Percentiles rank a stretch among this genome's conserved stretches.
phyloP scores from a whole-genome alignment of 1,140 invertebrate species.

The Zeugodacus cucurbitae region DNA sequence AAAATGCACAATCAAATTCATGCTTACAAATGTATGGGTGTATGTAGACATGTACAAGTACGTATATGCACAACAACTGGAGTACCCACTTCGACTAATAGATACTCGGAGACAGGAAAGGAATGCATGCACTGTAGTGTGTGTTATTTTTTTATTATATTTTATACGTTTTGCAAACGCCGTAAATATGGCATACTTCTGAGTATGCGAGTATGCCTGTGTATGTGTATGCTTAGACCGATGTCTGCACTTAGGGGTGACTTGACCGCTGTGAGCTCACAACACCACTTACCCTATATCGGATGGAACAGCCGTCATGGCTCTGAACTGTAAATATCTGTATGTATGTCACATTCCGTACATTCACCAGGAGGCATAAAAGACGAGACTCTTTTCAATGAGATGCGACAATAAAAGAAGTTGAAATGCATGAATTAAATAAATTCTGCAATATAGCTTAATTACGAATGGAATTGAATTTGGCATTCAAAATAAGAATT shows the following conservation, averaged over 20 bases:
- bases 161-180: neutral
- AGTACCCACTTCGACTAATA: neutral
- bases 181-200: no score
- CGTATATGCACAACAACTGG: neutral
- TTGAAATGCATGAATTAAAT: neutral
- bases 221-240: neutral
- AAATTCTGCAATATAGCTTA: no score
- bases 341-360: slow-evolving; percentile 16
- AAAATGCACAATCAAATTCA: neutral
- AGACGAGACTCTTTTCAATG: slow-evolving; percentile 16
- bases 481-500: no score
- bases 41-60: neutral
- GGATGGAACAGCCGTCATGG: neutral
- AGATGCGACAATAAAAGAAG: neutral
- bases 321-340: slow-evolving; percentile 18
- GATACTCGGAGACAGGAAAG: neutral
- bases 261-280: neutral
- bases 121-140: neutral
- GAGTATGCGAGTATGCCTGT: neutral
- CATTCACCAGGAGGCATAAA: neutral
- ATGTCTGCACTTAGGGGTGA: neutral
- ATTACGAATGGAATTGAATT: no score
- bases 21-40: neutral
- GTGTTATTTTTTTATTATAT: neutral
- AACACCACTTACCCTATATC: slow-evolving; percentile 12